Percentiles rank a stretch among this genome's conserved stretches.
Conservation (phyloP, 2,888 invertebrate genomes). For the Hemaris fuciformis region DNA sequence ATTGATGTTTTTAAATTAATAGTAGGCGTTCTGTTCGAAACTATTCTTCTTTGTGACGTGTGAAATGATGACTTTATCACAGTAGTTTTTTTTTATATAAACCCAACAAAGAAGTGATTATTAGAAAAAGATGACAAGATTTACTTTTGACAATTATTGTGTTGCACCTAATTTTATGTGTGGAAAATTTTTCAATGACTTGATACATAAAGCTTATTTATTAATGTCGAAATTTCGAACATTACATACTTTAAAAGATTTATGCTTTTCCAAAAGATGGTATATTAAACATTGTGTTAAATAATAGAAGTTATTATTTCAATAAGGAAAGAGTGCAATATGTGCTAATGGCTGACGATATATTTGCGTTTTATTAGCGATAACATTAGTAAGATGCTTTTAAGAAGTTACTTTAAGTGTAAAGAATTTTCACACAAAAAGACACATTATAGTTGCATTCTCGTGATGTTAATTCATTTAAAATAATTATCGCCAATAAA, state of each 20-base stretch:
- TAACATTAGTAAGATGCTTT: too few species aligned
- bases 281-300: not conserved
- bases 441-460: too few species aligned
- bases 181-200: not conserved
- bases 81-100: not conserved
- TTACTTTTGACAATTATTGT: constrained; percentile 7
- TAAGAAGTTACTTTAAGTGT: too few species aligned
- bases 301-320: not conserved
- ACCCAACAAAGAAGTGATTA: not conserved
- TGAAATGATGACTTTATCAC: constrained; percentile 8
- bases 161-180: constrained; percentile 1
- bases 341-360: not conserved
- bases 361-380: not conserved
- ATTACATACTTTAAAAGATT: not conserved
- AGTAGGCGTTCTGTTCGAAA: not conserved
- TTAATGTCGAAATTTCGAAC: too few species aligned
- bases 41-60: not conserved
- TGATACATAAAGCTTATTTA: not conserved
- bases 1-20: not conserved
- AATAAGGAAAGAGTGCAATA: not conserved
- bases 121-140: not conserved
- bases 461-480: not conserved
- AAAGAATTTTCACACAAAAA: too few species aligned
- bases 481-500: not conserved
- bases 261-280: not conserved